Evolutionary conservation across 1,140 invertebrate genomes (phyloP), one percentile per base, ranked within the genome.

Genomic region (Proctacanthus coquilletti): DNA sequence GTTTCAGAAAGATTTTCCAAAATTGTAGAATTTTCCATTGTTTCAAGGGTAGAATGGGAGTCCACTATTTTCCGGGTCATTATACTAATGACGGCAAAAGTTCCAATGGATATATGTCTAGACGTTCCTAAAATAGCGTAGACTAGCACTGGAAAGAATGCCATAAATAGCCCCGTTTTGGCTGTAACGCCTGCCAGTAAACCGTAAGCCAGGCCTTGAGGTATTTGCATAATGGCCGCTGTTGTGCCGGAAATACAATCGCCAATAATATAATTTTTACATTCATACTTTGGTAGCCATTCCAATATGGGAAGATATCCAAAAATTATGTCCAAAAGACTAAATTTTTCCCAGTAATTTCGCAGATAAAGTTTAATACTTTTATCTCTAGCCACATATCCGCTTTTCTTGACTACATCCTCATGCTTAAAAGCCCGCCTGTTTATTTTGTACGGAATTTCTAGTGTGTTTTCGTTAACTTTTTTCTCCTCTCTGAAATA

Each of bases 191-290:
- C 80, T 0, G 82, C 86, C 31, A 96, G 57, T 36, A 95, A 61
- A 5, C 85, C 85, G 64, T 95, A 96, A 0, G 86, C 86, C 79
- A 93, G 86, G 74, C 81, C 85, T 70, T 93, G 89, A 1, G 88
- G 87, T 56, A 94, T 88, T 50, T 93, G 86, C 78, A 94, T 85
- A 41, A 93, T 77, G n/a, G 83, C 84, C 5, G 89, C 80, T 2
- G 87, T 93, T 31, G 85, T 65, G 4, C 88, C 89, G 4, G 81
- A 69, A 15, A 80, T 71, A 6, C 82, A 50, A 62, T 87, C 82
- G 3, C 69, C 64, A 0, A 75, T 40, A 17, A 83, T 59, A 51
- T 77, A 64, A 29, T 68, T 55, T 45, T 69, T 71, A 57, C 70
- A 65, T 34, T 71, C 71, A 61, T 87, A 87, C 33, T 71, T 62